Evolutionary conservation across 2,113 vertebrate genomes (phyloP), one percentile per base, ranked within the genome.

Genomic region (Brienomyrus longianalis): DNA sequence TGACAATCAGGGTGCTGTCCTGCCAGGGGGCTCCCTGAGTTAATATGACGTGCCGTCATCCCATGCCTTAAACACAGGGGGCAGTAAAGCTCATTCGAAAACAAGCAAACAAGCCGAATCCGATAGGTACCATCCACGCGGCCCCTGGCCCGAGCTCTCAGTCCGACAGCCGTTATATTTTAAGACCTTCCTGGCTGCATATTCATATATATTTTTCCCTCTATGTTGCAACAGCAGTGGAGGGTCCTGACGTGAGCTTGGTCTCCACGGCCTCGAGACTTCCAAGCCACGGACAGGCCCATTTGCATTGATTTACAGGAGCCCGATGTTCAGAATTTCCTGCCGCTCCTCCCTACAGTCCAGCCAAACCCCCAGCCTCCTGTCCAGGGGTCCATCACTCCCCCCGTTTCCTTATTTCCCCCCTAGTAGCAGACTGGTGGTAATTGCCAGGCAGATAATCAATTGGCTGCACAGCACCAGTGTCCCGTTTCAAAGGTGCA

Each of bases 1-100:
- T 96, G 95, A 95, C 95, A 95, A 94, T 93, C 95, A 93, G 90
- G 93, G 95, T 92, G 92, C 92, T 93, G 94, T 93, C 94, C 92
- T 91, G 92, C 90, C 86, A 3, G 51, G 89, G 70, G 86, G 35
- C 86, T 59, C 35, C 86, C 23, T 6, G 21, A 23, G 56, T 35
- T 80, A 87, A 62, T 35, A 59, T 83, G 86, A 84, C n/a, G 35
- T 23, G 43, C n/a, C 27, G 87, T 88, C 70, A 83, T 88, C 48
- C 84, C 27, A 9, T 1, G 31, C 50, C 88, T 66, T 70, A n/a
- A 13, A 45, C 23, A 6, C n/a, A n/a, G 62, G 85, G 48, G 83
- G 83, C 35, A 88, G 54, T 51, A 87, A 90, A 84, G 43, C 88
- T 45, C 83, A 66, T 39, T 54, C 47, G 21, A 87, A 90, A 90